A percentile compares a stretch with the other conserved stretches of the same genome.
Conservation (phyloP, 2,888 invertebrate species). For the Mimumesa dahlbomi region DNA sequence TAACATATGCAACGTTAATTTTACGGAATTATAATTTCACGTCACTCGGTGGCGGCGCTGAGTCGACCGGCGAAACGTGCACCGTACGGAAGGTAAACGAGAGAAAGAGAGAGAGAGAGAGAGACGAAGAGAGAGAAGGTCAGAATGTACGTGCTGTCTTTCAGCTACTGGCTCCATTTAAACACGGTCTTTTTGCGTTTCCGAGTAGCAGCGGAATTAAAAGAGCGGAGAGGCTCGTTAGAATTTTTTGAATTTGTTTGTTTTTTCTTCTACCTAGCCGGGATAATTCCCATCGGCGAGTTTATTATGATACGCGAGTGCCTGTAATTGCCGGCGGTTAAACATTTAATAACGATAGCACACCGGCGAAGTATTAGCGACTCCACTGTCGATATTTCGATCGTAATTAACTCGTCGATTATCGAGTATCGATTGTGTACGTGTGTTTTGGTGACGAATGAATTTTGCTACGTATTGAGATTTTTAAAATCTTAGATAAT, state of each 20-base stretch:
- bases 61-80: conserved; percentile 60
- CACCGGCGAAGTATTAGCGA: too few species aligned
- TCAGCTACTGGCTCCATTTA: conserved; percentile 41
- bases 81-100: conserved; percentile 19
- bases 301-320: conserved; percentile 21
- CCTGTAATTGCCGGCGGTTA: too few species aligned
- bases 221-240: conserved; percentile 28
- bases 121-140: conserved; percentile 16
- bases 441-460: too few species aligned
- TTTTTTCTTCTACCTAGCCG: too few species aligned
- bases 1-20: conserved; percentile 77
- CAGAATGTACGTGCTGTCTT: conserved; percentile 30
- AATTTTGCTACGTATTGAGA: too few species aligned
- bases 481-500: too few species aligned
- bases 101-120: conserved; percentile 13
- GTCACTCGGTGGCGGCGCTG: conserved; percentile 64
- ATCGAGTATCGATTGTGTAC: too few species aligned
- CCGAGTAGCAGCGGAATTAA: conserved; percentile 8
- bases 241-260: too few species aligned
- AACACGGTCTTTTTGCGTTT: conserved; percentile 15
- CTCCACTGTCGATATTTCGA: too few species aligned
- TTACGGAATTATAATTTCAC: conserved; percentile 77
- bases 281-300: too few species aligned
- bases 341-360: too few species aligned
- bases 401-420: too few species aligned